phyloP scores from a whole-genome alignment of 1,140 invertebrate genomes.

The Drosophila orosa region DNA sequence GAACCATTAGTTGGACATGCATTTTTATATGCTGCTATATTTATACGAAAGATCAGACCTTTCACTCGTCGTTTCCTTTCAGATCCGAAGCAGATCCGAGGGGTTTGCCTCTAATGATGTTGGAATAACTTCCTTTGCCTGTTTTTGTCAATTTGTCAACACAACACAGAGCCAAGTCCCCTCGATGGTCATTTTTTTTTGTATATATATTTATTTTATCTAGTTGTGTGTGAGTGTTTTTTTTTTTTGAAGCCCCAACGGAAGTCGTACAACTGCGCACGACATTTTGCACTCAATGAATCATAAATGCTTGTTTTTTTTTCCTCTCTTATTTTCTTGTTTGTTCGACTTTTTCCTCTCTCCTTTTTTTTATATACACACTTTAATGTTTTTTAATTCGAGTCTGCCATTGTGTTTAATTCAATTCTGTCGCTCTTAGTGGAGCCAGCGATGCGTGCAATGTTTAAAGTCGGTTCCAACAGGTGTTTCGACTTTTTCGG shows the following conservation, averaged over 20 bases:
- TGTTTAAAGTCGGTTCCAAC: constrained; percentile 38
- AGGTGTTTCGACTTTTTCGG: constrained; percentile 36
- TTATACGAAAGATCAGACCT: constrained; percentile 10
- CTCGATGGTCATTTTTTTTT: constrained; percentile 37
- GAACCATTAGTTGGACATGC: constrained; percentile 17
- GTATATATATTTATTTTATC: constrained; percentile 18
- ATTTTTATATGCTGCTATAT: constrained; percentile 11
- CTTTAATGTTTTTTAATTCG: constrained; percentile 26
- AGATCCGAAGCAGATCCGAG: constrained; percentile 1
- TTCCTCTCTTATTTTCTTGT: not conserved
- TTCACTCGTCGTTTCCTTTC: constrained; percentile 16
- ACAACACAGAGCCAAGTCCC: constrained; percentile 20
- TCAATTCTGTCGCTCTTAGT: constrained; percentile 61
- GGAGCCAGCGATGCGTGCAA: constrained; percentile 60
- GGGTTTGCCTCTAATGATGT: constrained; percentile 50
- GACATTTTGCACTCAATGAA: constrained; percentile 77
- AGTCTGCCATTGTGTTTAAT: constrained; percentile 40
- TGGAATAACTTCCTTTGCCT: constrained; percentile 64
- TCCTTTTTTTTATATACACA: constrained; percentile 6
- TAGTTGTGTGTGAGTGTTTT: constrained; percentile 22
- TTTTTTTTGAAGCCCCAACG: constrained; percentile 41
- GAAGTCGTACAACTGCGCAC: constrained; percentile 60
- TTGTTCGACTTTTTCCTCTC: constrained; percentile 4
- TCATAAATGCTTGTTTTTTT: constrained; percentile 55
- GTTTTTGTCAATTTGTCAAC: constrained; percentile 65